Evolutionary conservation across 2,888 invertebrate species (phyloP).

Genomic region (Ochlodes sylvanus): DNA sequence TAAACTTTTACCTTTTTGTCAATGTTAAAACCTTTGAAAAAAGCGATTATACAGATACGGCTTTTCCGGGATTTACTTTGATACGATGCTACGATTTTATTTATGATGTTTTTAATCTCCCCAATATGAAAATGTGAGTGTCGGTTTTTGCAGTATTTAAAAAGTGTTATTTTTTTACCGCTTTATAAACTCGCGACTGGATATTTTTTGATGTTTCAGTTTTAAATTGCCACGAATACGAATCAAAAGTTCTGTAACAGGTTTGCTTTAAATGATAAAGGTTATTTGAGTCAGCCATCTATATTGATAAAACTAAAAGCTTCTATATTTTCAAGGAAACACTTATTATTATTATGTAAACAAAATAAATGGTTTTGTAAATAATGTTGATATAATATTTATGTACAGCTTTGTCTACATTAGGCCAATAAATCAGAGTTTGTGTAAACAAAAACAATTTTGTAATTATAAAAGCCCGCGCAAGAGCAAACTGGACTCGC

Average conservation of each 20-base stretch:
- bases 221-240: not conserved
- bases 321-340: no score
- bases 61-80: slow-evolving; percentile 25
- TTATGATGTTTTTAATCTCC: slow-evolving; percentile 27
- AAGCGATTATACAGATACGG: slow-evolving; percentile 21
- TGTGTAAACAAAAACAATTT: no score
- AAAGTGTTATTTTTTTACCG: slow-evolving; percentile 9
- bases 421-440: no score
- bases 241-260: not conserved
- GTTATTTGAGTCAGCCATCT: no score
- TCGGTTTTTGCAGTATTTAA: slow-evolving; percentile 14
- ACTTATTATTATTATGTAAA: no score
- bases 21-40: slow-evolving; percentile 10
- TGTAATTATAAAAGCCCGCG: no score
- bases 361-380: no score
- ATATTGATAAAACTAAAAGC: no score
- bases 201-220: slow-evolving; percentile 6
- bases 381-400: no score
- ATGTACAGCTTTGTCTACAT: no score
- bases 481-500: no score
- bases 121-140: slow-evolving; percentile 23
- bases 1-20: slow-evolving; percentile 9
- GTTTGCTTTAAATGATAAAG: not conserved
- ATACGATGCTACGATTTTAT: slow-evolving; percentile 26
- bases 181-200: slow-evolving; percentile 3